Percentiles rank a stretch among this genome's conserved stretches.
phyloP scores from a whole-genome alignment of 2,797 vertebrate genomes.

The Columba guinea region DNA sequence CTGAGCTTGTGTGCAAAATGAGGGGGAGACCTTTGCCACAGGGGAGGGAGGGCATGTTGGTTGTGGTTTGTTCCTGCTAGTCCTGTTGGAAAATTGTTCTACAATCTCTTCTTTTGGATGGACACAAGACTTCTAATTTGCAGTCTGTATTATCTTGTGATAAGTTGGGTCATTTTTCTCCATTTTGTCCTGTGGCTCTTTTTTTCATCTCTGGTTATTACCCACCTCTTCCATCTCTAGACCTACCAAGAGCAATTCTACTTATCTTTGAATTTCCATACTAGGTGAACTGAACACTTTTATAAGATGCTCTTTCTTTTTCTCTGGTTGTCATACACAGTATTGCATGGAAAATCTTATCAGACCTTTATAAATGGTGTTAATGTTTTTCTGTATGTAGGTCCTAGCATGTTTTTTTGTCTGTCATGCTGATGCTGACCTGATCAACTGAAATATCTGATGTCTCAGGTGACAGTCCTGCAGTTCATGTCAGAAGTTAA shows the following conservation, averaged over 20 bases:
- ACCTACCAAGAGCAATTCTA: neutral
- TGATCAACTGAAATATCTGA: neutral
- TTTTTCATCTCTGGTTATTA: neutral
- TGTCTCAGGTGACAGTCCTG: neutral
- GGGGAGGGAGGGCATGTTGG: neutral
- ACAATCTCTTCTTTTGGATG: neutral
- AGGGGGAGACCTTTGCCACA: neutral
- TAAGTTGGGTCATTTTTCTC: neutral
- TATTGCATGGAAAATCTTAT: neutral
- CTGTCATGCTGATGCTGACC: neutral
- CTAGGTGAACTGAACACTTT: neutral
- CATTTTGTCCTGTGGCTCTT: neutral
- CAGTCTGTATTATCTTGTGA: neutral
- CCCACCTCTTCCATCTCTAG: neutral
- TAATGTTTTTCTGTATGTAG: neutral
- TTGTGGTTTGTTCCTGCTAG: neutral
- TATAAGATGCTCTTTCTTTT: neutral
- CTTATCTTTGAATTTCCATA: neutral
- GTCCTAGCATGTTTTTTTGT: neutral
- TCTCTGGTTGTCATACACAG: neutral
- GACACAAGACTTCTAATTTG: neutral
- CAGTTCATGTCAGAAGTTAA: neutral
- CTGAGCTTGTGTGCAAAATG: neutral
- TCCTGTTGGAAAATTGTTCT: neutral
- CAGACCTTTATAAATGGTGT: neutral